Evolutionary conservation across 2,888 invertebrate genomes (phyloP).

Genomic region (Congeria kusceri): DNA sequence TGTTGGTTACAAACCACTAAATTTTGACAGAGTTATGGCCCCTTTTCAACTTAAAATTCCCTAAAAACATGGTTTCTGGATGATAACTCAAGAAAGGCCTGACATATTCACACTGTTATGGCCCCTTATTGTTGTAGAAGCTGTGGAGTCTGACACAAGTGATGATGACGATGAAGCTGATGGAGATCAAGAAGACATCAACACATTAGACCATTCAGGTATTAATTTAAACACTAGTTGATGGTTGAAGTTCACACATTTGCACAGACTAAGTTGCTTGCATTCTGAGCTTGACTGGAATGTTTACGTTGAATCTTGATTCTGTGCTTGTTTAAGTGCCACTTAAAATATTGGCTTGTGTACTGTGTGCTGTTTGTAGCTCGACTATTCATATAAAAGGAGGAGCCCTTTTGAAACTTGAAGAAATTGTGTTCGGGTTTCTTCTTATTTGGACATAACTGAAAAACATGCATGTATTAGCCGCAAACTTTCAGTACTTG

Average conservation of each 20-base stretch:
- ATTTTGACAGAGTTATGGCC: no score
- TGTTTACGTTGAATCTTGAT: constrained; percentile 18
- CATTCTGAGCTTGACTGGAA: constrained; percentile 21
- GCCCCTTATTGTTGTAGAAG: constrained; percentile 26
- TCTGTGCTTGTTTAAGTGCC: not conserved
- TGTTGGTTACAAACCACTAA: no score
- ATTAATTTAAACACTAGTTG: constrained; percentile 27
- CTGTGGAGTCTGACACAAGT: constrained; percentile 23
- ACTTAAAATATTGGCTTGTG: constrained; percentile 21
- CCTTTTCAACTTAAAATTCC: no score
- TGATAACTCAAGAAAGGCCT: no score
- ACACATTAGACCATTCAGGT: constrained; percentile 14
- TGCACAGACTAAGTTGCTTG: constrained; percentile 21
- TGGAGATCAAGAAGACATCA: constrained; percentile 10
- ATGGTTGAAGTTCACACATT: constrained; percentile 22
- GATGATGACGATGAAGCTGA: constrained; percentile 22
- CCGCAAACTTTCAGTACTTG: no score
- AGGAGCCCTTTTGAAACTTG: no score
- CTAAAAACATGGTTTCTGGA: no score
- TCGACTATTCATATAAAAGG: no score
- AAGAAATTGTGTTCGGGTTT: no score
- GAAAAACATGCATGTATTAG: no score
- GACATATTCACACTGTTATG: no score
- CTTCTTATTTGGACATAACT: no score
- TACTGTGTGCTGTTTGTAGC: constrained; percentile 6